phyloP scores from a whole-genome alignment of 2,888 invertebrate species.

The Pollenia labialis region DNA sequence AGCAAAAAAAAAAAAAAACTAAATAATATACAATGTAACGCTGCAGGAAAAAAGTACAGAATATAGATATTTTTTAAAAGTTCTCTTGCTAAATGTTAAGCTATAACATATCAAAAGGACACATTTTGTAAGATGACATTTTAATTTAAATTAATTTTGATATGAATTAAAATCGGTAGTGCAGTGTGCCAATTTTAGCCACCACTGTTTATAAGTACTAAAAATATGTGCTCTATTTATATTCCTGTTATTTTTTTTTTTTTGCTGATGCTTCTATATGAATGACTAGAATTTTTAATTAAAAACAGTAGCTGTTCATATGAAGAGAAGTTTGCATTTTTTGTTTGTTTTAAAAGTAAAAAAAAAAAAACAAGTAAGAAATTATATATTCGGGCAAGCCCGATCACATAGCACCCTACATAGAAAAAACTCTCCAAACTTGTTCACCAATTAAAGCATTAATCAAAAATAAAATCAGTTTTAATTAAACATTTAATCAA shows the following conservation, averaged over 20 bases:
- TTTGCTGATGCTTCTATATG: constrained; percentile 33
- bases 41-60: neutral
- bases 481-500: no score
- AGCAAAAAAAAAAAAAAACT: neutral
- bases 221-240: constrained; percentile 33
- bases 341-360: constrained; percentile 11
- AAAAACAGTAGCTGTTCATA: constrained; percentile 53
- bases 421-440: no score
- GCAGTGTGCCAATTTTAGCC: neutral
- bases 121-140: no score
- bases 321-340: constrained; percentile 37
- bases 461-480: no score
- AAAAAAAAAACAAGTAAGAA: neutral
- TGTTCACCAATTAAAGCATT: no score
- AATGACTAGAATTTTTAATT: constrained; percentile 65
- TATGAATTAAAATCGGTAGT: no score
- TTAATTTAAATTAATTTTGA: no score
- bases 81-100: neutral
- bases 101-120: no score
- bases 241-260: constrained; percentile 17
- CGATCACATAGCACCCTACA: no score
- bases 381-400: no score
- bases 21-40: neutral
- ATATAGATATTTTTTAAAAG: neutral
- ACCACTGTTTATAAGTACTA: neutral